Conservation (phyloP, 2,113 vertebrate species). For the Grallaria varia region DNA sequence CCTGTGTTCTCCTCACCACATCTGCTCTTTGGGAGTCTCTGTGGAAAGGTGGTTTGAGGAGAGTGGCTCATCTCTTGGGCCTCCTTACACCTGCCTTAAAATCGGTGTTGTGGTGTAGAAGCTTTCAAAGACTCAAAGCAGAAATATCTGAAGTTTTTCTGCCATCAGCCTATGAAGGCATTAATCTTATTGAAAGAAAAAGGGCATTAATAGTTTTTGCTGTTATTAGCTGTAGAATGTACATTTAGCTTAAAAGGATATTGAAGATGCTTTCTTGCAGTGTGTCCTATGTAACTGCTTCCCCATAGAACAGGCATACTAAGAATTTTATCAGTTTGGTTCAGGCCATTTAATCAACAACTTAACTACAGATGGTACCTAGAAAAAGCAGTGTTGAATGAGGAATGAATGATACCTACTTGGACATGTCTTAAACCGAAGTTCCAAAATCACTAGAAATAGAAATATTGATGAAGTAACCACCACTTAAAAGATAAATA, state of each 20-base stretch:
- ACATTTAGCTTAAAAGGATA: background rate
- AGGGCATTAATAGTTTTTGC: background rate
- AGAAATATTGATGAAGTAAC: background rate
- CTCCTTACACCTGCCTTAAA: accelerated
- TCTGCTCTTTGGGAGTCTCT: background rate
- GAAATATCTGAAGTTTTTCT: background rate
- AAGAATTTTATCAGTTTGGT: background rate
- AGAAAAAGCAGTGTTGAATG: background rate
- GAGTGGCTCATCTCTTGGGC: background rate
- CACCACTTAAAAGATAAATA: background rate
- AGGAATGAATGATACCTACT: background rate
- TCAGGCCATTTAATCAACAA: background rate
- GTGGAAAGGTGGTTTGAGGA: background rate
- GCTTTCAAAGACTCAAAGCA: background rate
- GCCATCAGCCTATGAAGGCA: background rate
- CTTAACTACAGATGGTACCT: background rate
- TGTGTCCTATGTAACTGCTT: background rate
- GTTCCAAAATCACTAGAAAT: background rate
- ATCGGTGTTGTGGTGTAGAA: background rate
- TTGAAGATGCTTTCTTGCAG: background rate
- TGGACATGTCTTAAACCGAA: background rate
- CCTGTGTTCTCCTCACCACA: background rate
- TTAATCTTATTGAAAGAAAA: background rate
- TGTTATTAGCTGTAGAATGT: background rate
- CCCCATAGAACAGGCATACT: background rate